These are phyloP conservation scores for Hofmannophila pseudospretella DNA, from an alignment of 2,888 invertebrate genomes.

Conservation along the genomic window DNA sequence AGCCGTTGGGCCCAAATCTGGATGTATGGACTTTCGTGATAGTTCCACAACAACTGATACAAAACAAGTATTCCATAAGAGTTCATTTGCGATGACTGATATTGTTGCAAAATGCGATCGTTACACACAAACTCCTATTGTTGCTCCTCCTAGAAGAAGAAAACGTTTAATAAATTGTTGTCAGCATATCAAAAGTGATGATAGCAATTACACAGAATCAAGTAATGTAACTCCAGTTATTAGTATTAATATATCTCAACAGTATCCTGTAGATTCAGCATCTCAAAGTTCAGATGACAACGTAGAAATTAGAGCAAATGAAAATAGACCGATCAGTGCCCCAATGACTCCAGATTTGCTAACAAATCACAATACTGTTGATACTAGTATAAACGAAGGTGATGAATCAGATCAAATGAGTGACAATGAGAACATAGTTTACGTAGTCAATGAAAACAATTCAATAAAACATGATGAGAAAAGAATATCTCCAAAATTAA, in stretches of 20 bases:
- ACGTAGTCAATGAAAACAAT: neutral
- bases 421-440: neutral
- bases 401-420: slow-evolving; percentile 20
- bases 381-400: slow-evolving; percentile 28
- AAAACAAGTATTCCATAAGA: slow-evolving; percentile 38
- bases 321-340: slow-evolving; percentile 17
- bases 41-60: slow-evolving; percentile 51
- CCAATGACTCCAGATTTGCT: slow-evolving; percentile 76
- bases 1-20: slow-evolving; percentile 52
- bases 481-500: slow-evolving; percentile 7
- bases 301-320: slow-evolving; percentile 27
- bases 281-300: slow-evolving; percentile 72
- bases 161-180: slow-evolving; percentile 32
- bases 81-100: slow-evolving; percentile 64
- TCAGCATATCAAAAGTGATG: slow-evolving; percentile 31
- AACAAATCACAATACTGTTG: slow-evolving; percentile 74
- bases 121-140: slow-evolving; percentile 50
- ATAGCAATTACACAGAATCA: slow-evolving; percentile 34
- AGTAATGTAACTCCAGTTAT: slow-evolving; percentile 63
- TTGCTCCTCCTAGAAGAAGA: slow-evolving; percentile 53
- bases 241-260: slow-evolving; percentile 79
- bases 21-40: slow-evolving; percentile 45
- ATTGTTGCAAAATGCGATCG: slow-evolving; percentile 35
- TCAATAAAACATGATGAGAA: slow-evolving; percentile 3
- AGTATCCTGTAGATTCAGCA: slow-evolving; percentile 63